Evolutionary conservation across 2,113 vertebrate species (phyloP).

Genomic region (Mohoua ochrocephala): DNA sequence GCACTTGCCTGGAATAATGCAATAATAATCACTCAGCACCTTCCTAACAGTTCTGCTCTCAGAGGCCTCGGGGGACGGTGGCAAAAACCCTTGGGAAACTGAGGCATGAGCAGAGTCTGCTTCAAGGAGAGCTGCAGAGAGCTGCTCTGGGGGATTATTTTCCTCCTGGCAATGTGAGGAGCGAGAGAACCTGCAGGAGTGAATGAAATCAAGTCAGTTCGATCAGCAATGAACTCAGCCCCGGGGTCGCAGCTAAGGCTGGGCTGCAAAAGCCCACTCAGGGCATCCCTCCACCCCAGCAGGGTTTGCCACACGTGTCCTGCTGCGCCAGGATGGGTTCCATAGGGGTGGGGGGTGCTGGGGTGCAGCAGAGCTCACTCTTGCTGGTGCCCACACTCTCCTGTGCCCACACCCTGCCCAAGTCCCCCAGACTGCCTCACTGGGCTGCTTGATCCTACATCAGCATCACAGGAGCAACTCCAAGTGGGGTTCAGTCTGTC

Average conservation of each 20-base stretch:
- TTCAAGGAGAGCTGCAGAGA: neutral
- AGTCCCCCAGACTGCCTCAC: neutral
- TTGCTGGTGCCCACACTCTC: accelerated
- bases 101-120: neutral
- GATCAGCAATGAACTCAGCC: neutral
- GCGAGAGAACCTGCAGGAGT: neutral
- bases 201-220: neutral
- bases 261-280: neutral
- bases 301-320: neutral
- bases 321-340: accelerated
- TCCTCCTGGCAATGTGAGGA: neutral
- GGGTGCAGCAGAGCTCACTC: accelerated
- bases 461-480: neutral
- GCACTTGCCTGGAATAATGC: constrained; percentile 27
- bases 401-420: accelerated
- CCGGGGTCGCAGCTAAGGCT: neutral
- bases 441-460: neutral
- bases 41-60: constrained; percentile 5
- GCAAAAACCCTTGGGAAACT: constrained; percentile 33
- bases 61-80: neutral
- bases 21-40: constrained; percentile 60
- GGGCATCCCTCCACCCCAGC: neutral
- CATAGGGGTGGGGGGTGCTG: accelerated
- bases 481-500: no score
- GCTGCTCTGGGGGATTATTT: neutral